Evolutionary conservation across 2,113 vertebrate species (phyloP).

Genomic region (Romanogobio albipinnatus): DNA sequence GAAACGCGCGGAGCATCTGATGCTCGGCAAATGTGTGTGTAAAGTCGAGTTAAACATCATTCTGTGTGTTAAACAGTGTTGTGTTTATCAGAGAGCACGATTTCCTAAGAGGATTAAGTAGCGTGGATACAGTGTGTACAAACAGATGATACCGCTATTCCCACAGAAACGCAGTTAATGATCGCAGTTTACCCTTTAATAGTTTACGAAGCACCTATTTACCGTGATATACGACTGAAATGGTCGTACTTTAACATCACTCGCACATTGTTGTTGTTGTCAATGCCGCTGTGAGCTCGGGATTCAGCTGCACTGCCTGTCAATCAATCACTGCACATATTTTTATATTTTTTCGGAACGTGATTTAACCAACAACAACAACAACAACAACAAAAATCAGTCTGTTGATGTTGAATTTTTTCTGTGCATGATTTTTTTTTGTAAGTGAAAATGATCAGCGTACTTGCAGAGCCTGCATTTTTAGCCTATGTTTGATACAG

Average conservation of each 20-base stretch:
- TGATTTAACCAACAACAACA: neutral
- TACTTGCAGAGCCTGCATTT: neutral
- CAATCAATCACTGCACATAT: neutral
- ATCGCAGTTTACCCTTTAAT: neutral
- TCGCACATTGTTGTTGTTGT: neutral
- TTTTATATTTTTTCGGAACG: neutral
- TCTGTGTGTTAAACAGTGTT: conserved; percentile 22
- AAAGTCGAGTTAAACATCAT: neutral
- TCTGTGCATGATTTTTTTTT: neutral
- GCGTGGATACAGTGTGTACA: conserved; percentile 62
- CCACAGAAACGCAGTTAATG: neutral
- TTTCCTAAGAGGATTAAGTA: conserved; percentile 77
- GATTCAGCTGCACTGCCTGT: neutral
- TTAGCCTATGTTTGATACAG: too few species aligned
- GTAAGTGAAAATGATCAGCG: neutral
- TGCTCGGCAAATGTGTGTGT: neutral
- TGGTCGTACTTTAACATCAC: neutral
- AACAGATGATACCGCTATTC: conserved; percentile 34
- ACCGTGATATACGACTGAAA: neutral
- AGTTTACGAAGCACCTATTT: neutral
- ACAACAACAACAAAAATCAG: neutral
- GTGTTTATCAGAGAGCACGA: conserved; percentile 70
- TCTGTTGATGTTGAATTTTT: neutral
- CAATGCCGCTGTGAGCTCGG: neutral
- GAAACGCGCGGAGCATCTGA: neutral